Evolutionary conservation across 2,113 vertebrate species (phyloP), one percentile per base, ranked within the genome.

Genomic region (Phylloscopus whistleri): DNA sequence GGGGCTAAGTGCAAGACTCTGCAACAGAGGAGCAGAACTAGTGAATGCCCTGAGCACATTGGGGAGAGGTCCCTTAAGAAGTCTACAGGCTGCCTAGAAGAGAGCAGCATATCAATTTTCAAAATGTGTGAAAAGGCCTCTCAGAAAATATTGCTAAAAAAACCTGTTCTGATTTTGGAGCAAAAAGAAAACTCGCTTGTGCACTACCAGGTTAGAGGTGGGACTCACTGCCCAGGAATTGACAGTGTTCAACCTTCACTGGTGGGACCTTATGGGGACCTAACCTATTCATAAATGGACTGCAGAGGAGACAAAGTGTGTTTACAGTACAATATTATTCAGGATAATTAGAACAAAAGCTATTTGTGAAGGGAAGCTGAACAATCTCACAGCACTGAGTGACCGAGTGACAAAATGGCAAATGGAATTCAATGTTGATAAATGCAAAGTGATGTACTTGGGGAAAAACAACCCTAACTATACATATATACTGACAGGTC

Each of bases 381-480:
- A 90, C 66, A 67, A 74, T 59, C 76, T 92, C 0, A 0, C 79
- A 84, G 49, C 84, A 48, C 76, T 16, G 88, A 90, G 83, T 55
- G 76, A 26, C 76, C 9, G 11, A 92, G 69, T 81, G 84, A 87
- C 76, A 96, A 97, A 95, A 92, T 31, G 69, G 80, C 73, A 95
- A 92, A 86, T 82, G 69, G 78, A 96, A 95, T 94, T 89, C 94
- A 52, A 75, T 41, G 73, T 11, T 90, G 94, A 90, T 87, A 95
- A 92, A 96, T 94, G 89, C 86, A 88, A 90, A 94, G 89, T 64
- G 73, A 95, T 84, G 80, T 89, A 93, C 86, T 84, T 30, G 52
- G 77, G 74, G 41, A 64, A 81, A 92, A 94, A 60, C 64, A 95
- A 49, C 80, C 86, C 69, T 75, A 87, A 89, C 79, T 81, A 78